Percentiles rank a stretch among this genome's conserved stretches.
Evolutionary conservation across 30 jellyfish, hydroid and myxozoan species (phyloP).

Genomic region (Hydra vulgaris): DNA sequence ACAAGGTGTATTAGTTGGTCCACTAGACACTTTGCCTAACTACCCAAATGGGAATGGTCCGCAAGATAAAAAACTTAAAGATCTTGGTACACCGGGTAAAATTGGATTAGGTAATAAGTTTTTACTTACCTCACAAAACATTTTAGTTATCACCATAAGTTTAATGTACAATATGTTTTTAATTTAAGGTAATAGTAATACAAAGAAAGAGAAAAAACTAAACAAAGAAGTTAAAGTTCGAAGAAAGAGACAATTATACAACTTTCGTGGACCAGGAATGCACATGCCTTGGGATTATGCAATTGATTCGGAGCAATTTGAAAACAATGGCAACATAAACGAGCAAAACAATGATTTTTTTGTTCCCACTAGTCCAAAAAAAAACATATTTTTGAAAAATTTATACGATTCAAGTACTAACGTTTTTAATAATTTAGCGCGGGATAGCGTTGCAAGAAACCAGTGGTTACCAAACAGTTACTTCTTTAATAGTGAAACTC

Average conservation of each 20-base stretch:
- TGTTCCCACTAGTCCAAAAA: background rate
- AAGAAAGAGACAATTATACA: background rate
- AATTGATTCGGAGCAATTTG: slow-evolving; percentile 2
- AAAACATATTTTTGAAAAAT: background rate
- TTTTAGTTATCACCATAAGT: no score
- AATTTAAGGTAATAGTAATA: background rate
- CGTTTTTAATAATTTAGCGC: background rate
- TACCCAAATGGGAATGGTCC: slow-evolving; percentile 98
- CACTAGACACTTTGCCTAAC: slow-evolving; percentile 84
- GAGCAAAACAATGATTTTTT: background rate
- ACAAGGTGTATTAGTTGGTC: slow-evolving; percentile 94
- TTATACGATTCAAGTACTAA: background rate
- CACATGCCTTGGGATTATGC: slow-evolving; percentile 12
- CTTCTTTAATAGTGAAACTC: no score
- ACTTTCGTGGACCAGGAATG: background rate
- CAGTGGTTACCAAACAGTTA: slow-evolving; percentile 2
- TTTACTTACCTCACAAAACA: background rate
- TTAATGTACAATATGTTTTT: no score
- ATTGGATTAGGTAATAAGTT: background rate
- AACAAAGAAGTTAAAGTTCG: background rate
- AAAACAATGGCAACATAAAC: background rate
- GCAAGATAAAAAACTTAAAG: slow-evolving; percentile 75
- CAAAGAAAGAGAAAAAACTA: background rate
- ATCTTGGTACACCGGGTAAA: slow-evolving; percentile 35
- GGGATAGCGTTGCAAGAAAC: background rate